A percentile compares a stretch with the other conserved stretches of the same genome.
phyloP scores from a whole-genome alignment of 1,140 invertebrate species.

The Macrobrachium nipponense region DNA sequence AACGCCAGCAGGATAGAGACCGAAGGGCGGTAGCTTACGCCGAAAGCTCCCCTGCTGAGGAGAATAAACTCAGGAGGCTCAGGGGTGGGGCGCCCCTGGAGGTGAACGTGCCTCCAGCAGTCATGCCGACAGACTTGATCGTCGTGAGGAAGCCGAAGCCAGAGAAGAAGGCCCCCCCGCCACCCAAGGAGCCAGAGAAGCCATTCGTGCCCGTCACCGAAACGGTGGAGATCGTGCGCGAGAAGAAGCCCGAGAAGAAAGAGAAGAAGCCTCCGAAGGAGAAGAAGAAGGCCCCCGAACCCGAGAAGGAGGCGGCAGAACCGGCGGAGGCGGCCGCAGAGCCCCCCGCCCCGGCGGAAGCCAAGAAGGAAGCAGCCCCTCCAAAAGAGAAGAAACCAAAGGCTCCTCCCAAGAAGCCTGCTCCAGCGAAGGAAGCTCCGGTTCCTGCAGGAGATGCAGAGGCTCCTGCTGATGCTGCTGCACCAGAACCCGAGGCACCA shows the following conservation, averaged over 20 bases:
- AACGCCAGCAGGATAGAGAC: neutral
- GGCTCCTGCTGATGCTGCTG: no score
- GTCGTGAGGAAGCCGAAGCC: neutral
- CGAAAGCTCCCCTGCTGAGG: neutral
- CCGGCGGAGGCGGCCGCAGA: neutral
- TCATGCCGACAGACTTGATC: no score
- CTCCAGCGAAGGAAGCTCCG: no score
- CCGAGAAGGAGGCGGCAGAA: neutral
- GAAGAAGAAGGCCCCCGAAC: constrained; percentile 8
- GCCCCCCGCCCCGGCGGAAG: neutral
- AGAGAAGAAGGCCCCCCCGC: neutral
- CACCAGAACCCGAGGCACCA: no score
- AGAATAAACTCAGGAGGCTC: constrained; percentile 3
- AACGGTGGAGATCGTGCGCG: no score
- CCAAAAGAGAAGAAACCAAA: neutral
- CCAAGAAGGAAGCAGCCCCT: neutral
- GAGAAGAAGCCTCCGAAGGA: constrained; percentile 2
- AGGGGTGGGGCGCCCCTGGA: neutral
- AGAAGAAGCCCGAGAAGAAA: neutral
- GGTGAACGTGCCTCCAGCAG: no score
- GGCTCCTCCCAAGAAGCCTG: no score
- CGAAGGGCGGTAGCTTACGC: neutral
- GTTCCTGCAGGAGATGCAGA: no score
- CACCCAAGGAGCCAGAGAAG: neutral
- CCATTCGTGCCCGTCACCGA: no score